These are phyloP conservation scores for Epinephelus cyanopodus DNA, from an alignment of 2,113 vertebrate genomes.

Conservation along the genomic window DNA sequence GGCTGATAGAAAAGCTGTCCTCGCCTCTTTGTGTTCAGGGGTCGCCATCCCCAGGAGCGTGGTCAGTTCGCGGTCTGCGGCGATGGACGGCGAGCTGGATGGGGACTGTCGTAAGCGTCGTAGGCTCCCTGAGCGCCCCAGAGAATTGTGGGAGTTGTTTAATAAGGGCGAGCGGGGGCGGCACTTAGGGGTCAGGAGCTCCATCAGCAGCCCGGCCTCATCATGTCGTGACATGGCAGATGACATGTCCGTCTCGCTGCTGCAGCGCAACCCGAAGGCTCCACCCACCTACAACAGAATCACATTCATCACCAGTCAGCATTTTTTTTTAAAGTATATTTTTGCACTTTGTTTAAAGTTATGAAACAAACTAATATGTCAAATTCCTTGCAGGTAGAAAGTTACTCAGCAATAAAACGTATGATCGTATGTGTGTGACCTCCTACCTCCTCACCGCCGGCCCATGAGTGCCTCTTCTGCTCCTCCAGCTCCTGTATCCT, in stretches of 20 bases:
- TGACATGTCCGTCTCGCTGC: conserved; percentile 90
- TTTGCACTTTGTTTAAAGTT: no score
- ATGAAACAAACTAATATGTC: no score
- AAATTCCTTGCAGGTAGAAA: no score
- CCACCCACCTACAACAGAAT: conserved; percentile 56
- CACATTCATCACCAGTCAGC: accelerated
- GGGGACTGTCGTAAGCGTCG: conserved; percentile 86
- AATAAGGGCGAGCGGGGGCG: conserved; percentile 60
- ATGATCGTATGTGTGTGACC: background rate
- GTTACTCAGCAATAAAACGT: no score
- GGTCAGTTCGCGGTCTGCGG: conserved; percentile 86
- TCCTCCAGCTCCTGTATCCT: conserved; percentile 87
- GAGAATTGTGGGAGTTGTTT: conserved; percentile 68
- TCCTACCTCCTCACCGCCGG: conserved; percentile 80
- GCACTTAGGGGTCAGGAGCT: conserved; percentile 77
- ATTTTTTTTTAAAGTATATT: background rate
- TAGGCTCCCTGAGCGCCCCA: conserved; percentile 81
- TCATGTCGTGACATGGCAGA: conserved; percentile 69
- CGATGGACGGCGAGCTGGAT: conserved; percentile 62
- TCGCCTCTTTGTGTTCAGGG: conserved; percentile 21
- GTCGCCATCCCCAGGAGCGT: conserved; percentile 81
- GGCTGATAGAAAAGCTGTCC: background rate
- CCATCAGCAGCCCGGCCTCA: conserved; percentile 83
- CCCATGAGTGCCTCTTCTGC: conserved; percentile 89
- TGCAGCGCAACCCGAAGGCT: conserved; percentile 85